Conservation (phyloP, 1,140 invertebrate genomes). For the Eumaeus atala region DNA sequence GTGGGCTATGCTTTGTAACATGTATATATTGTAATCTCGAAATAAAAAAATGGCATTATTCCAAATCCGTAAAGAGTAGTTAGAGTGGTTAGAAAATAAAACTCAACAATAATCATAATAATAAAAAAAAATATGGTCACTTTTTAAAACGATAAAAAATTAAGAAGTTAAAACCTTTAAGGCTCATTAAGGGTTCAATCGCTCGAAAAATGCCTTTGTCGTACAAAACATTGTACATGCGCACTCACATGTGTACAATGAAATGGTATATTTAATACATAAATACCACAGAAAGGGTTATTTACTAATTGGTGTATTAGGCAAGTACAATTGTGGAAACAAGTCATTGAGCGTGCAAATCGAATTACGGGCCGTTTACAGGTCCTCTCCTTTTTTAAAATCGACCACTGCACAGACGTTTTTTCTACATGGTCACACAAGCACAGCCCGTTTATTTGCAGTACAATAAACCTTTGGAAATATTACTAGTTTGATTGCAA, state of each 20-base stretch:
- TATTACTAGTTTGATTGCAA: slow-evolving; percentile 9
- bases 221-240: slow-evolving; percentile 41
- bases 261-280: slow-evolving; percentile 47
- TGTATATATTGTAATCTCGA: too few species aligned
- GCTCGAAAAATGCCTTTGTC: slow-evolving; percentile 31
- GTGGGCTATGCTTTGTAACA: too few species aligned
- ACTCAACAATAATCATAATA: too few species aligned
- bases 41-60: too few species aligned
- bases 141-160: too few species aligned
- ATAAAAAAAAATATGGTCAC: too few species aligned
- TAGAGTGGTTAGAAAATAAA: too few species aligned
- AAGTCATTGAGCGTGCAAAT: slow-evolving; percentile 64
- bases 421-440: slow-evolving; percentile 61
- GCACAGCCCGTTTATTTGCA: slow-evolving; percentile 36
- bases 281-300: slow-evolving; percentile 54
- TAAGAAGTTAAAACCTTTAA: too few species aligned
- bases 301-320: slow-evolving; percentile 65
- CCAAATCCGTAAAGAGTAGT: too few species aligned
- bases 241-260: slow-evolving; percentile 38
- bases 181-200: not conserved
- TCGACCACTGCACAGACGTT: slow-evolving; percentile 43
- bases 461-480: slow-evolving; percentile 7
- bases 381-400: slow-evolving; percentile 51
- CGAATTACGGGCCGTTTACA: slow-evolving; percentile 67
- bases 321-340: slow-evolving; percentile 55